Base-by-base conservation (phyloP, 2,888 invertebrate species). In the Aspidiotus rigidus region DNA sequence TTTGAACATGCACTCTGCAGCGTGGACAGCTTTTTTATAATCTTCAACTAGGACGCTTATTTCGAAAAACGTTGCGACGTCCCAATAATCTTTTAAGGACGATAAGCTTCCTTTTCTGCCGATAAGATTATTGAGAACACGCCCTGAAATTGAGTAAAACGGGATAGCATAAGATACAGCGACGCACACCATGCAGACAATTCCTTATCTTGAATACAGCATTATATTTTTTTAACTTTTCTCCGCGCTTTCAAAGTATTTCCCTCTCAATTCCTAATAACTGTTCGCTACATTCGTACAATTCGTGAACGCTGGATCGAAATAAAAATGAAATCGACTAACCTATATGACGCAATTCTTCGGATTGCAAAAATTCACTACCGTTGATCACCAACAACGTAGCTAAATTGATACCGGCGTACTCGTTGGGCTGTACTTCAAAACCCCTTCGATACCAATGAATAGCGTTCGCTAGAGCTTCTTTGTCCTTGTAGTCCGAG, bases 1-100 rank as follows among this genome's bases (percentile, higher is more conserved):
- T 78, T 88, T 90, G 75, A 92, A 93, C 93, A 93, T 93, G 76
- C 90, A 91, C 77, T 92, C 90, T 0, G 98, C 95, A 13, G 98
- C 98, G 80, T 95, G 94, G 74, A 94, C 90, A 0, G 98, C 97
- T 79, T 98, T 98, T 13, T 88, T 85, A 77, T 96, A 98, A 78
- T 99, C 96, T 79, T 97, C 94, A 2, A 96, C 96, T 42, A 99
- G 81, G 0, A 99, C 97, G 61, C 95, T 95, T 74, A 98, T 97
- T 80, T 97, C 97, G 79, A 98, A 97, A 82, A 94, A 99, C 1
- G 94, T 97, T 0, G 97, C 97, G 13, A 99, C 97, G 78, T 97
- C 97, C 99, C 99, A 99, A 77, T 99, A 99, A 77, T 99, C 97
- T 74, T 89, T 89, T 17, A 99, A 81, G 0, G 93, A 92, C 0